Evolutionary conservation across 2,113 vertebrate genomes (phyloP).

Genomic region (Oncorhynchus nerka): DNA sequence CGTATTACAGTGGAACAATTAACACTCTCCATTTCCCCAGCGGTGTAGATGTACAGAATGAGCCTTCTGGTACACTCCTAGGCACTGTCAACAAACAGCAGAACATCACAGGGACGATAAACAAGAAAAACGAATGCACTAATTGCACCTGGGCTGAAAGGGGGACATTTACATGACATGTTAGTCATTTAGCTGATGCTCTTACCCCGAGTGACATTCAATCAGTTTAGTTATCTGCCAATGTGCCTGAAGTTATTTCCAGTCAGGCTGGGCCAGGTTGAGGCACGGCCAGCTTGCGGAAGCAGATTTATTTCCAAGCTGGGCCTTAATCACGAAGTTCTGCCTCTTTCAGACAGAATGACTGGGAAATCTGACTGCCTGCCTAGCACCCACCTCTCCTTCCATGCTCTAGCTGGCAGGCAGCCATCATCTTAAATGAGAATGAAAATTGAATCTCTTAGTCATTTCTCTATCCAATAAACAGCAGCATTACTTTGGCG

Average conservation of each 20-base stretch:
- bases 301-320: slow-evolving; percentile 43
- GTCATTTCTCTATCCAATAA: slow-evolving; percentile 10
- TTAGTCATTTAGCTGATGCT: slow-evolving; percentile 14
- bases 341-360: background rate
- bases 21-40: slow-evolving; percentile 27
- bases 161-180: slow-evolving; percentile 3
- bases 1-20: slow-evolving; percentile 48
- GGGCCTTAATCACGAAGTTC: slow-evolving; percentile 19
- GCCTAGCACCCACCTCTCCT: slow-evolving; percentile 17
- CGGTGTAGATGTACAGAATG: slow-evolving; percentile 27
- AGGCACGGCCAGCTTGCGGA: background rate
- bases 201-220: too few species aligned
- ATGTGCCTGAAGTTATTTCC: slow-evolving; percentile 36
- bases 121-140: slow-evolving; percentile 36
- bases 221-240: too few species aligned
- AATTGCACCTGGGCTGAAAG: slow-evolving; percentile 40
- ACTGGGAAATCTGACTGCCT: background rate
- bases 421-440: slow-evolving; percentile 29
- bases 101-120: slow-evolving; percentile 1
- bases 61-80: slow-evolving; percentile 2
- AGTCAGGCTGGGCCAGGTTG: slow-evolving; percentile 23
- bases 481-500: slow-evolving; percentile 18
- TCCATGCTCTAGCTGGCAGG: slow-evolving; percentile 26
- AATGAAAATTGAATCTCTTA: slow-evolving; percentile 36
- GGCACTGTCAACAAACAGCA: slow-evolving; percentile 26